Evolutionary conservation across 2,888 invertebrate genomes (phyloP).

Genomic region (Thymelicus lineola): DNA sequence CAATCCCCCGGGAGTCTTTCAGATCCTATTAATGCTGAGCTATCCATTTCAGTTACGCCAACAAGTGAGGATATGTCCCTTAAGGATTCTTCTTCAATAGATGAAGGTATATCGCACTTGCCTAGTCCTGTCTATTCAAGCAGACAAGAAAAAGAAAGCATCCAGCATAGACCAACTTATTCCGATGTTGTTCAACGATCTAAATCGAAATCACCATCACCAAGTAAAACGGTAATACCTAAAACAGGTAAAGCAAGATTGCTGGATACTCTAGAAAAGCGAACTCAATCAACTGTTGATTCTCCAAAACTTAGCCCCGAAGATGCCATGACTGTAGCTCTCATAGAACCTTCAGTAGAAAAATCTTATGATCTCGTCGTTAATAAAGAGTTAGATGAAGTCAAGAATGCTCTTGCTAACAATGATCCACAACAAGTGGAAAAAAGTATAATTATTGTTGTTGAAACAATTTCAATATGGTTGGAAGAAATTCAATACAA

Average conservation of each 20-base stretch:
- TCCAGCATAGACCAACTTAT: conserved; percentile 67
- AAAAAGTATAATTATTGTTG: conserved; percentile 89
- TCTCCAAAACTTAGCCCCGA: conserved; percentile 56
- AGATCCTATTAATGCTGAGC: conserved; percentile 78
- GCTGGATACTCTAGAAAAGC: conserved; percentile 70
- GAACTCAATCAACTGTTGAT: conserved; percentile 64
- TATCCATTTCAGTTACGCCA: conserved; percentile 74
- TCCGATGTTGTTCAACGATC: conserved; percentile 81
- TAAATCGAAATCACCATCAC: conserved; percentile 80
- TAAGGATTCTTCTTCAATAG: conserved; percentile 72
- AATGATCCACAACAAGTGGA: conserved; percentile 86
- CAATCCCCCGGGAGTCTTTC: conserved; percentile 79
- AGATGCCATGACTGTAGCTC: conserved; percentile 65
- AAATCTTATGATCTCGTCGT: conserved; percentile 82
- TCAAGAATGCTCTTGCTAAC: conserved; percentile 85
- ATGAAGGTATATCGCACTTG: conserved; percentile 79
- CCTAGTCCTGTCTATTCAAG: conserved; percentile 57
- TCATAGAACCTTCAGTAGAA: conserved; percentile 73
- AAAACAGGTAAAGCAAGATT: conserved; percentile 70
- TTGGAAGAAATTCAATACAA: conserved; percentile 93
- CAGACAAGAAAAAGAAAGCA: conserved; percentile 47
- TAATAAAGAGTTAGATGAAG: conserved; percentile 83
- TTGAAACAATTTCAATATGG: conserved; percentile 93
- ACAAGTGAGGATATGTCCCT: conserved; percentile 76
- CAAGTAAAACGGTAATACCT: conserved; percentile 62